phyloP scores from a whole-genome alignment of 2,888 invertebrate species.

The Fabriciana adippe region DNA sequence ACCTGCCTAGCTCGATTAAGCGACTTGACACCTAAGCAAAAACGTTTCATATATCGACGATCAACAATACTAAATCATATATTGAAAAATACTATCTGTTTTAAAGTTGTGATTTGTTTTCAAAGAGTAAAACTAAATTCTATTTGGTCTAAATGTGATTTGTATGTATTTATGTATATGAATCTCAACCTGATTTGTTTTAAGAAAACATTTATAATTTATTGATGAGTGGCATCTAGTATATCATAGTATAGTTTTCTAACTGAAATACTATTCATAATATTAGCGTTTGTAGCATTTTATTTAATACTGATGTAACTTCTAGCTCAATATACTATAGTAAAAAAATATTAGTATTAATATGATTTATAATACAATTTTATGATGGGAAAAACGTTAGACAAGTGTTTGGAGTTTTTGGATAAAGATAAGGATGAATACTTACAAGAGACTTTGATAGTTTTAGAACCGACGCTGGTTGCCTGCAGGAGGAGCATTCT shows the following conservation, averaged over 20 bases:
- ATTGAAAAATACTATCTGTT: not conserved
- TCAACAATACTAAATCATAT: not conserved
- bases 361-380: not conserved
- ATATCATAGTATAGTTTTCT: too few relatives aligned
- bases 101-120: not conserved
- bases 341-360: not conserved
- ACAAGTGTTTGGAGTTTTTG: not conserved
- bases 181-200: too few relatives aligned
- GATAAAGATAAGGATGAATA: constrained; percentile 42
- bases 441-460: constrained; percentile 61
- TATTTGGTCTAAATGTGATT: too few relatives aligned
- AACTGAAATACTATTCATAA: too few relatives aligned
- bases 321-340: not conserved
- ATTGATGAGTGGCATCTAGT: too few relatives aligned
- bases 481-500: constrained; percentile 41
- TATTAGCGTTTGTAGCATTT: not conserved
- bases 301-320: not conserved
- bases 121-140: too few relatives aligned
- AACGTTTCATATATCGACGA: constrained; percentile 43
- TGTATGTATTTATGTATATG: too few relatives aligned
- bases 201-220: too few relatives aligned
- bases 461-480: constrained; percentile 64
- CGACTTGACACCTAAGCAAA: constrained; percentile 79
- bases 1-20: constrained; percentile 80
- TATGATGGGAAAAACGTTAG: not conserved